Evolutionary conservation across 2,797 vertebrate species (phyloP).

Genomic region (Linurgus olivaceus): DNA sequence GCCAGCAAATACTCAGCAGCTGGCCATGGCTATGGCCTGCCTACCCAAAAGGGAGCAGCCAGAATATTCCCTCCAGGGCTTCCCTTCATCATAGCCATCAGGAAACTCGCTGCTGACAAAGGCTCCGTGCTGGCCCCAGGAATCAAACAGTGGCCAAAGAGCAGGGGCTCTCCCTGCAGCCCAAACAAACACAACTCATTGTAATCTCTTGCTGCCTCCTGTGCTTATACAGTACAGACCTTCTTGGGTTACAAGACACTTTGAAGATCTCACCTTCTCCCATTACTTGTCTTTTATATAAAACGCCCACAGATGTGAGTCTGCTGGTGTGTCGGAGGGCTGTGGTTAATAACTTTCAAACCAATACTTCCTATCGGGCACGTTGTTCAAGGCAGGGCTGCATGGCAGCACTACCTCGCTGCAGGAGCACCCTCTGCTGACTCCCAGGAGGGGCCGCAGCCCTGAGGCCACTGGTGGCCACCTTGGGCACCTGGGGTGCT

Average conservation of each 20-base stretch:
- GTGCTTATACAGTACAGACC: slow-evolving; percentile 69
- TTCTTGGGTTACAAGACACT: slow-evolving; percentile 79
- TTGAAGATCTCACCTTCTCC: slow-evolving; percentile 83
- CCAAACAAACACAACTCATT: slow-evolving; percentile 70
- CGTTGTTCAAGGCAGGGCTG: neutral
- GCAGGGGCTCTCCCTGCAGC: slow-evolving; percentile 47
- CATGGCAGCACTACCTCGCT: neutral
- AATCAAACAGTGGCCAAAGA: slow-evolving; percentile 42
- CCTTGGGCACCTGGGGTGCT: neutral
- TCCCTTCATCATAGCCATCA: neutral
- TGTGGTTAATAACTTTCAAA: slow-evolving; percentile 73
- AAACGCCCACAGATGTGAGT: slow-evolving; percentile 78
- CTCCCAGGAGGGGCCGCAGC: neutral
- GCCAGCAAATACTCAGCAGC: neutral
- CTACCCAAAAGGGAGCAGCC: neutral
- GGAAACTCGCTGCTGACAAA: slow-evolving; percentile 60
- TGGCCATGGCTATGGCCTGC: neutral
- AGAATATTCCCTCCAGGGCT: neutral
- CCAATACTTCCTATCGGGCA: slow-evolving; percentile 57
- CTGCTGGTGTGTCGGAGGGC: slow-evolving; percentile 66
- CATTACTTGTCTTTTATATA: slow-evolving; percentile 79
- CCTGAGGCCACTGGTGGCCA: rapidly evolving
- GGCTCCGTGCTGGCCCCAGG: neutral
- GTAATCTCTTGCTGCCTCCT: slow-evolving; percentile 75
- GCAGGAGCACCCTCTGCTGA: slow-evolving; percentile 73